These are phyloP conservation scores for Lucilia cuprina DNA, from an alignment of 1,140 invertebrate genomes.

Conservation along the genomic window DNA sequence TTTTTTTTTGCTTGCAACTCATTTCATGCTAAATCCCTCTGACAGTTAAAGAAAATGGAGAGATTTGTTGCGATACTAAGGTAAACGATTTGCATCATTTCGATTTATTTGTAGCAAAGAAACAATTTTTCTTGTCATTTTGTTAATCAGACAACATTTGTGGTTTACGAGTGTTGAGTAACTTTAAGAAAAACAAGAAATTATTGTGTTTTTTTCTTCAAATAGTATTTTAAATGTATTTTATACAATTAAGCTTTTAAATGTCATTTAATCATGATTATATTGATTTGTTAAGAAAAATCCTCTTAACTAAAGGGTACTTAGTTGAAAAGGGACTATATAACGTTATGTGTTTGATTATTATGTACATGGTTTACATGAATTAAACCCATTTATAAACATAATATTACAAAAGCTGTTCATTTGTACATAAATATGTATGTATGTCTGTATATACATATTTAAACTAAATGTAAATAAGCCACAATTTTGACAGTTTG, in stretches of 20 bases:
- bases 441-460: no score
- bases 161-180: no score
- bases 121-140: not conserved
- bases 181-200: no score
- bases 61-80: not conserved
- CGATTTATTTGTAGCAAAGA: not conserved
- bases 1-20: not conserved
- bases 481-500: constrained; percentile 23
- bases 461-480: constrained; percentile 24
- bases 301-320: not conserved
- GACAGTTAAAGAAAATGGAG: not conserved
- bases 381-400: not conserved
- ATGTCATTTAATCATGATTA: not conserved
- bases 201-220: not conserved
- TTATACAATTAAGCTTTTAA: not conserved
- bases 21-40: not conserved
- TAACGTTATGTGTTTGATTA: constrained; percentile 10
- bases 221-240: not conserved
- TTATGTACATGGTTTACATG: not conserved
- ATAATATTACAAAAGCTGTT: not conserved
- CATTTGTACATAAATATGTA: not conserved
- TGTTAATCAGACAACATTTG: no score
- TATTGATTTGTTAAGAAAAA: not conserved
- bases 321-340: not conserved
- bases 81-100: not conserved